A percentile compares a stretch with the other conserved stretches of the same genome.
Conservation (phyloP, 2,888 invertebrate species). For the Caenorhabditis sulstoni region DNA sequence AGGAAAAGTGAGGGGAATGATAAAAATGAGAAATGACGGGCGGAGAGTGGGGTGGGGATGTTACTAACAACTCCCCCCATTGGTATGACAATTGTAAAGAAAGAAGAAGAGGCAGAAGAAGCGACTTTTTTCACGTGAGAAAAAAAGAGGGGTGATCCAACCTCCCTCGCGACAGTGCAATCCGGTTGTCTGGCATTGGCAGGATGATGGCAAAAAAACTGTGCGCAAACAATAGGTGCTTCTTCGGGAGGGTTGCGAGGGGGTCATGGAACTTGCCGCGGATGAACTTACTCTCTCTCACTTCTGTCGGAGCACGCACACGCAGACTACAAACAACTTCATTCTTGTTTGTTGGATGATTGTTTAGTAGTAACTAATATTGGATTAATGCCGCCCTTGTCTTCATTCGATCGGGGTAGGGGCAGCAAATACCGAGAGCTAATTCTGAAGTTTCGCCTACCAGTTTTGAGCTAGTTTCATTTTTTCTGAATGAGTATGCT, state of each 20-base stretch:
- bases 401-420: conserved; percentile 20
- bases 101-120: conserved; percentile 49
- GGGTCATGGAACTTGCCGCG: conserved; percentile 53
- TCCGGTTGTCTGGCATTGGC: conserved; percentile 54
- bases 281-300: conserved; percentile 32
- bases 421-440: conserved; percentile 26
- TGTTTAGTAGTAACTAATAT: conserved; percentile 49
- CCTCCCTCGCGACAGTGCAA: conserved; percentile 28
- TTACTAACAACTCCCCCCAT: no score
- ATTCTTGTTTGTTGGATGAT: conserved; percentile 41
- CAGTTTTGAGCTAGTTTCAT: conserved; percentile 37
- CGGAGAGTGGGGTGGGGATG: no score
- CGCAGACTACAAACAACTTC: conserved; percentile 35
- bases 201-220: conserved; percentile 56
- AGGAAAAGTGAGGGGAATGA: conserved; percentile 13
- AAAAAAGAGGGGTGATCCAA: conserved; percentile 55
- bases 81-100: conserved; percentile 42
- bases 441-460: conserved; percentile 33
- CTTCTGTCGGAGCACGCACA: conserved; percentile 1
- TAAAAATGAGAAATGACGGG: no score
- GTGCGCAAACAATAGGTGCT: conserved; percentile 47
- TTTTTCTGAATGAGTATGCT: conserved; percentile 13
- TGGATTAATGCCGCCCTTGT: conserved; percentile 43
- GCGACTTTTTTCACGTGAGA: conserved; percentile 52
- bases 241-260: conserved; percentile 11